A percentile compares a stretch with the other conserved stretches of the same genome.
phyloP scores from a whole-genome alignment of 2,888 invertebrate genomes.

The Morpho deidamia region DNA sequence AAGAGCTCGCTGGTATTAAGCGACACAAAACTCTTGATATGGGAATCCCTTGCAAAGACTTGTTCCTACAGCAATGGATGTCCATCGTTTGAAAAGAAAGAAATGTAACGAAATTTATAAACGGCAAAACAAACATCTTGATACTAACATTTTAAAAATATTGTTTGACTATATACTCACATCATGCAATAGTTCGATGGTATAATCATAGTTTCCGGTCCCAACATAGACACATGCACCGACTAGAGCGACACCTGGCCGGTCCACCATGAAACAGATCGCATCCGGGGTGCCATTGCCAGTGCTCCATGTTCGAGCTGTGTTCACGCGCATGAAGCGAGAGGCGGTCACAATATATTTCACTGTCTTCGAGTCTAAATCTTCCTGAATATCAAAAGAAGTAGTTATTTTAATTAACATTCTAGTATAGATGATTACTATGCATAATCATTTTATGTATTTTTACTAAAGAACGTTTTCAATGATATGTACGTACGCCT shows the following conservation, averaged over 20 bases:
- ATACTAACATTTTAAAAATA: no score
- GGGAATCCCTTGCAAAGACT: no score
- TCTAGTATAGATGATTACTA: no score
- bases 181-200: constrained; percentile 91
- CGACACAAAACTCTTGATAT: no score
- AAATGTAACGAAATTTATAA: no score
- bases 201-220: constrained; percentile 92
- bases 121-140: no score
- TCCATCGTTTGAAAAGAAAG: no score
- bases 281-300: constrained; percentile 98
- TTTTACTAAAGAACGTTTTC: no score
- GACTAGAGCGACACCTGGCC: constrained; percentile 91
- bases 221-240: constrained; percentile 96
- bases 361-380: constrained; percentile 82
- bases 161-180: constrained; percentile 30
- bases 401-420: not conserved
- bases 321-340: constrained; percentile 93
- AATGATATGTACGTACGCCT: no score
- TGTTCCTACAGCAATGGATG: no score
- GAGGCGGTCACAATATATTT: constrained; percentile 92
- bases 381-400: constrained; percentile 69
- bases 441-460: no score
- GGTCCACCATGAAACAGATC: constrained; percentile 95
- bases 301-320: constrained; percentile 96
- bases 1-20: no score